Percentiles rank a stretch among this genome's conserved stretches.
Conservation (phyloP, 1,140 invertebrate species). For the Wasmannia auropunctata region DNA sequence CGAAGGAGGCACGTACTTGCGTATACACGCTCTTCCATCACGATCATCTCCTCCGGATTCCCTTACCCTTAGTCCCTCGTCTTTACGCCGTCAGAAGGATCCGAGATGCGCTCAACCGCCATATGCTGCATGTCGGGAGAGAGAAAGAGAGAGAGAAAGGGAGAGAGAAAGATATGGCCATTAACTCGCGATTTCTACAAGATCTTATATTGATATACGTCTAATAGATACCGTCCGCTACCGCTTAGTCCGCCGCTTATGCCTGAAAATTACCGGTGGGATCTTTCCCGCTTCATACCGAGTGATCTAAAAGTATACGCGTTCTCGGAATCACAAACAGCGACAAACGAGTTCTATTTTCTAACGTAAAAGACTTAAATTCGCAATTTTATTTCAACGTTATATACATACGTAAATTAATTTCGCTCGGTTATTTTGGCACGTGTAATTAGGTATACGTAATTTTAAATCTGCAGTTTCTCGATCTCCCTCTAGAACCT, state of each 20-base stretch:
- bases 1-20: slow-evolving; percentile 66
- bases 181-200: slow-evolving; percentile 77
- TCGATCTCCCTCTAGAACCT: neutral
- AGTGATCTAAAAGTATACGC: neutral
- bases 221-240: slow-evolving; percentile 79
- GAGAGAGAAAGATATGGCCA: slow-evolving; percentile 70
- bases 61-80: slow-evolving; percentile 20
- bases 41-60: slow-evolving; percentile 65
- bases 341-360: neutral
- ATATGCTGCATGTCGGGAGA: slow-evolving; percentile 73
- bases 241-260: slow-evolving; percentile 67
- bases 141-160: neutral
- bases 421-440: neutral
- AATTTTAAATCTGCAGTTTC: neutral
- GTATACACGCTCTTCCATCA: slow-evolving; percentile 55
- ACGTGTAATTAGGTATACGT: no score
- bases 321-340: neutral
- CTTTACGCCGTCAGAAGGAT: slow-evolving; percentile 35
- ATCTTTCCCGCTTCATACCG: slow-evolving; percentile 19
- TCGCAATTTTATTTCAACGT: neutral
- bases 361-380: neutral
- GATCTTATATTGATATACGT: slow-evolving; percentile 80
- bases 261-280: slow-evolving; percentile 69
- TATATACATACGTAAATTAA: neutral
- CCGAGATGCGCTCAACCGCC: slow-evolving; percentile 63